Base-by-base conservation (phyloP, 2,113 vertebrate species). In the Bubalus kerabau region DNA sequence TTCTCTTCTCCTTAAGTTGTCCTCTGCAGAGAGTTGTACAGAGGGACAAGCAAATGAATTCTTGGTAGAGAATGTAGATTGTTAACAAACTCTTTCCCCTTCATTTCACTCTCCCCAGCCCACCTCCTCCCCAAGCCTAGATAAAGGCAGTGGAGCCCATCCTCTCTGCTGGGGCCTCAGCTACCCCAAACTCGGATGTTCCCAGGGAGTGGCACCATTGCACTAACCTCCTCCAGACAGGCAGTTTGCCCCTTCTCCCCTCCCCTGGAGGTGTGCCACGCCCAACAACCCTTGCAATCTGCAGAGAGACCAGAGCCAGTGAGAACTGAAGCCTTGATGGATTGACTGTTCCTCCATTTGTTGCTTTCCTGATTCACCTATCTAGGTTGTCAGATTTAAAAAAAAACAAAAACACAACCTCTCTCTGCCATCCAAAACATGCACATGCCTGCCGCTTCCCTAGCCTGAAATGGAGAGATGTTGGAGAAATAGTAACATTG, bases 181-280 rank as follows among this genome's bases (percentile, higher is more conserved):
- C 48, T 43, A 85, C 30, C 60, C 74, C 50, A 84, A 52, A 11
- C 83, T 54, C 7, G 2, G 43, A 46, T 56, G 21, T 85, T 64
- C 80, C 71, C 64, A 90, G 60, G 56, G 84, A 92, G 57, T 67
- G 67, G 84, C 90, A 97, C 21, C 28, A 54, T 97, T 90, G n/a
- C 85, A 96, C 90, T 96, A 96, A 97, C 95, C 95, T 98, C 94
- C 87, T 92, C 32, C 52, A 95, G 30, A 50, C 32, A 95, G 43
- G 93, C 95, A 87, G 74, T 87, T 46, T 83, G 50, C 16, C 67
- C 46, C 59, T 97, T 90, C 87, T 97, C 85, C 85, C 74, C 54
- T 96, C 76, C 64, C 92, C 82, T 74, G 82, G 64, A 94, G 48
- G 26, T 85, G n/a, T 92, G 97, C 95, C 98, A 97, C 97, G 5